Evolutionary conservation across 1,140 invertebrate genomes (phyloP).

Genomic region (Maconellicoccus hirsutus): DNA sequence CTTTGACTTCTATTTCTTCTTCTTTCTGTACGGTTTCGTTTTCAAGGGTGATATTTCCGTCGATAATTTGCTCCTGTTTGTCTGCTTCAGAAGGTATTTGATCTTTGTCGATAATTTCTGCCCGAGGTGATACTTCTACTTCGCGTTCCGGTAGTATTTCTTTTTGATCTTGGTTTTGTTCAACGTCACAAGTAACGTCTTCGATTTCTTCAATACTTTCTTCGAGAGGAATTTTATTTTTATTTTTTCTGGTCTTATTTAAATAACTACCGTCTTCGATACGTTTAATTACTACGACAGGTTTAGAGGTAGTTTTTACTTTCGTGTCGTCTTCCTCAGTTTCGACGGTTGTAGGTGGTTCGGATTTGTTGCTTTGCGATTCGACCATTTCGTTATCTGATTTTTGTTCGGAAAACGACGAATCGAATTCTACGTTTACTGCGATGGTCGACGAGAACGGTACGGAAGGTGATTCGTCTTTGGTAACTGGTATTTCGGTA

Average conservation of each 20-base stretch:
- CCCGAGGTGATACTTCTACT: too few relatives aligned
- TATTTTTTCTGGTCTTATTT: not conserved
- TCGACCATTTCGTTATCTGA: not conserved
- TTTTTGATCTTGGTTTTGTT: not conserved
- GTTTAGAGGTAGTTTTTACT: not conserved
- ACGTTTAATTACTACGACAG: not conserved
- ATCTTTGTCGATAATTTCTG: not conserved
- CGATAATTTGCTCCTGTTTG: not conserved
- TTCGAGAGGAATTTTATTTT: not conserved
- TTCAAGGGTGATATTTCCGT: not conserved
- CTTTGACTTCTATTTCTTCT: not conserved
- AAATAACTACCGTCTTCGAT: not conserved
- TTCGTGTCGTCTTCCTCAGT: not conserved
- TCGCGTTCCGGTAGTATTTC: not conserved
- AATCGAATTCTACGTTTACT: not conserved
- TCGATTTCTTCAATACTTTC: not conserved
- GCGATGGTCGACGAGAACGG: not conserved
- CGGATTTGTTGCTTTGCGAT: not conserved
- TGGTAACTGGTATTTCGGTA: not conserved
- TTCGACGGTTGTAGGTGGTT: not conserved
- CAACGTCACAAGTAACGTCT: not conserved
- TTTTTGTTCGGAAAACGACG: not conserved
- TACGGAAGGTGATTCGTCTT: not conserved
- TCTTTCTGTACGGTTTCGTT: not conserved
- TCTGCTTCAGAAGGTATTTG: not conserved